Percentiles rank a stretch among this genome's conserved stretches.
Conservation (phyloP, 2,797 vertebrate genomes). For the Poeciliopsis turneri region DNA sequence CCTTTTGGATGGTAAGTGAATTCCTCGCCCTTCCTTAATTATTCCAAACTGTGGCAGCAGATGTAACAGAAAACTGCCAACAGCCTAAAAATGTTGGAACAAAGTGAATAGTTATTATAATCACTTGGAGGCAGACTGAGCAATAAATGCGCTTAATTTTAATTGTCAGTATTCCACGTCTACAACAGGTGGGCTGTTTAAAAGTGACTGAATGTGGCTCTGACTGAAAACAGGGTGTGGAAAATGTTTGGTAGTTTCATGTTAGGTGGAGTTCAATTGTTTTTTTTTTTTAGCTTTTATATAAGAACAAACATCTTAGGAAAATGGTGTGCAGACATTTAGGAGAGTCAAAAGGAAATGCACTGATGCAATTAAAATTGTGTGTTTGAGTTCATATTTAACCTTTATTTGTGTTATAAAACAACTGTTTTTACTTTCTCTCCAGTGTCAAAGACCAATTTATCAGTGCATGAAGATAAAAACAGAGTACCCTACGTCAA, state of each 20-base stretch:
- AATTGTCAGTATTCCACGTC: not conserved
- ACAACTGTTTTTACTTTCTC: not conserved
- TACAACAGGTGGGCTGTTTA: not conserved
- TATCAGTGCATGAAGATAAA: conserved; percentile 99
- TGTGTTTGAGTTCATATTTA: not conserved
- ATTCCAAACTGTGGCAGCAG: conserved; percentile 5
- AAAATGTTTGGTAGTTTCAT: not conserved
- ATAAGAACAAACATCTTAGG: not conserved
- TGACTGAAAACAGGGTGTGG: not conserved
- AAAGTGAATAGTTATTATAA: not conserved
- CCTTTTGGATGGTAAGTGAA: conserved; percentile 91
- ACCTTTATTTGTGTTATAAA: not conserved
- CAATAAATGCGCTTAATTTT: not conserved
- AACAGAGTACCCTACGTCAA: conserved; percentile 98
- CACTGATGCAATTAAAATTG: not conserved
- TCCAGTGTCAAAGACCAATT: conserved; percentile 96
- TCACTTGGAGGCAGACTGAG: not conserved
- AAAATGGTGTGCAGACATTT: not conserved
- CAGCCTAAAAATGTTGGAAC: not conserved
- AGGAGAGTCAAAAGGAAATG: not conserved
- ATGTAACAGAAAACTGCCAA: conserved; percentile 2
- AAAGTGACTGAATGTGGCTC: not conserved
- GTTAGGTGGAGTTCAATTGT: not conserved
- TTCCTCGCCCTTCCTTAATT: not conserved
- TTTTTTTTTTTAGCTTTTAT: not conserved